Base-by-base conservation (phyloP, 1,140 invertebrate species). In the Lepeophtheirus salmonis region DNA sequence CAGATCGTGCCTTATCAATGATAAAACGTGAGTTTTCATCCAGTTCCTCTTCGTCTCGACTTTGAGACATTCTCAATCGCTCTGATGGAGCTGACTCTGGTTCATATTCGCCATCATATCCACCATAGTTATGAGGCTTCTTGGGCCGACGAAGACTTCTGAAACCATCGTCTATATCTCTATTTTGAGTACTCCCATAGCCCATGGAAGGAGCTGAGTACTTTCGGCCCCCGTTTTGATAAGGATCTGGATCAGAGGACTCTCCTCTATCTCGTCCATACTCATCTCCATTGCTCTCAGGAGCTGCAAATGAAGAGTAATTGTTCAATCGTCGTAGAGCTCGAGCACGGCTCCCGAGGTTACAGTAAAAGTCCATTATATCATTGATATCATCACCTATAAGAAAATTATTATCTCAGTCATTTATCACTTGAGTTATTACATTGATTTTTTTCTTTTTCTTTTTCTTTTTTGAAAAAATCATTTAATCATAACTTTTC, bases 351-450 rank as follows among this genome's bases (percentile, higher is more conserved):
- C 20, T 57, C 16, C 22, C 22, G 14, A 57, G 26, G 17, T 18
- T 18, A 26, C 23, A 17, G 22, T 57, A 57, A 23, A 23, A 57
- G 22, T 57, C 55, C 26, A 20, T 25, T 10, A 57, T 26, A n/a
- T 57, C 55, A 57, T 57, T 57, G 16, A 57, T 57, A 41, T 57
- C 26, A 17, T 41, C 30, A 6, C 6, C 30, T 41, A 41, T 41
- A 41, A n/a, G 30, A 41, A 41, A 41, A 41, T n/a, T n/a, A n/a
- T n/a, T n/a, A n/a, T n/a, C n/a, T n/a, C n/a, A n/a, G n/a, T n/a
- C n/a, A n/a, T n/a, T n/a, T n/a, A n/a, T n/a, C n/a, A n/a, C n/a
- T n/a, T n/a, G n/a, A n/a, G n/a, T n/a, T n/a, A n/a, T n/a, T n/a
- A n/a, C n/a, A n/a, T n/a, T n/a, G n/a, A n/a, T n/a, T n/a, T n/a